Conservation (phyloP, 2,113 vertebrate genomes). For the Apus apus region DNA sequence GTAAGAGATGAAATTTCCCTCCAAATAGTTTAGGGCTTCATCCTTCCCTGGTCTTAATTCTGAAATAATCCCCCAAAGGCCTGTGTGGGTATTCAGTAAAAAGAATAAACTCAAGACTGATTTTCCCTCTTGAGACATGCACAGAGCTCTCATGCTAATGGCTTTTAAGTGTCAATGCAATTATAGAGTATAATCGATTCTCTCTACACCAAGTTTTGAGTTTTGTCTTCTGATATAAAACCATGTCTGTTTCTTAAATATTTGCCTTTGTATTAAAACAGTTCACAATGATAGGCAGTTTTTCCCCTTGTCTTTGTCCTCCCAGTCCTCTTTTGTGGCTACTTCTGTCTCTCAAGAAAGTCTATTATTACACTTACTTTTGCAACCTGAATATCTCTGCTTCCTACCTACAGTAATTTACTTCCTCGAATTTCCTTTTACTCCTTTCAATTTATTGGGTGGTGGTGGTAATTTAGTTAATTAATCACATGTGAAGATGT, state of each 20-base stretch:
- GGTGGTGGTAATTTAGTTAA: background rate
- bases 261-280: conserved; percentile 4
- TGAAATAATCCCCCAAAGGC: conserved; percentile 18
- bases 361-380: background rate
- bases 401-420: background rate
- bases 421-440: background rate
- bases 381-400: background rate
- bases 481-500: background rate
- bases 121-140: background rate
- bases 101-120: conserved; percentile 27
- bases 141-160: conserved; percentile 8
- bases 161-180: conserved; percentile 41
- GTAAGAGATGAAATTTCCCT: background rate
- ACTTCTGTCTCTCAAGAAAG: background rate
- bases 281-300: background rate
- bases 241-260: background rate
- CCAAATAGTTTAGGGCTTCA: background rate
- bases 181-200: conserved; percentile 35
- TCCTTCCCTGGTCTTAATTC: conserved; percentile 8
- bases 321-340: background rate
- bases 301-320: background rate
- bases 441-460: background rate
- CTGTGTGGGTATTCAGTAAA: background rate
- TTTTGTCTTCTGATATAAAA: conserved; percentile 35
- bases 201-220: background rate